Evolutionary conservation across 2,797 vertebrate species (phyloP).

Genomic region (Phrynocephalus vlangalii): DNA sequence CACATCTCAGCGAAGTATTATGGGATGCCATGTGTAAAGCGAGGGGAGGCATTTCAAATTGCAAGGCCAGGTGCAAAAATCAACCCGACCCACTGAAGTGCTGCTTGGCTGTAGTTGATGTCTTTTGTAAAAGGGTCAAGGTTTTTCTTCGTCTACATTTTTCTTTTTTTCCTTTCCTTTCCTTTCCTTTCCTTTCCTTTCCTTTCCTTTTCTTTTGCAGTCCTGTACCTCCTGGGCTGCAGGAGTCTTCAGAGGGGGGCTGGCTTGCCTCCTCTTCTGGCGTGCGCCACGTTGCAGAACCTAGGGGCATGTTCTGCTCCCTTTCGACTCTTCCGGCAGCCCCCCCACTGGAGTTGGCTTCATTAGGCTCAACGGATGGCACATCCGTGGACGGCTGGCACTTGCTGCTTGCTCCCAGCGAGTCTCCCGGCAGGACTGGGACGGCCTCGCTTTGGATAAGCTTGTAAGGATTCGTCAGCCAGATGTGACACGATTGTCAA

Average conservation of each 20-base stretch:
- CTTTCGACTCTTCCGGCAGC: conserved; percentile 73
- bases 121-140: conserved; percentile 46
- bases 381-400: conserved; percentile 79
- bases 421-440: conserved; percentile 81
- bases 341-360: conserved; percentile 80
- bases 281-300: conserved; percentile 72
- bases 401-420: conserved; percentile 81
- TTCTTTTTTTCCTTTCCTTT: conserved; percentile 26
- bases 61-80: neutral
- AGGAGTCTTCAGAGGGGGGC: conserved; percentile 67
- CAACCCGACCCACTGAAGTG: neutral
- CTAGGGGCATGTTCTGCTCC: conserved; percentile 75
- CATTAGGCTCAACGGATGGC: conserved; percentile 85
- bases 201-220: conserved; percentile 13
- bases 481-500: conserved; percentile 93
- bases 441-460: conserved; percentile 83
- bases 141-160: conserved; percentile 16
- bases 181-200: conserved; percentile 37
- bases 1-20: conserved; percentile 32
- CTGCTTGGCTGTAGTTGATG: conserved; percentile 41
- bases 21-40: conserved; percentile 8
- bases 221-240: conserved; percentile 68
- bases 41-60: conserved; percentile 49
- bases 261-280: conserved; percentile 73
- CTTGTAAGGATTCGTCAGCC: conserved; percentile 92